Percentiles rank a stretch among this genome's conserved stretches.
Conservation (phyloP, 2,888 invertebrate genomes). For the Eueremaeus valkanovi region DNA sequence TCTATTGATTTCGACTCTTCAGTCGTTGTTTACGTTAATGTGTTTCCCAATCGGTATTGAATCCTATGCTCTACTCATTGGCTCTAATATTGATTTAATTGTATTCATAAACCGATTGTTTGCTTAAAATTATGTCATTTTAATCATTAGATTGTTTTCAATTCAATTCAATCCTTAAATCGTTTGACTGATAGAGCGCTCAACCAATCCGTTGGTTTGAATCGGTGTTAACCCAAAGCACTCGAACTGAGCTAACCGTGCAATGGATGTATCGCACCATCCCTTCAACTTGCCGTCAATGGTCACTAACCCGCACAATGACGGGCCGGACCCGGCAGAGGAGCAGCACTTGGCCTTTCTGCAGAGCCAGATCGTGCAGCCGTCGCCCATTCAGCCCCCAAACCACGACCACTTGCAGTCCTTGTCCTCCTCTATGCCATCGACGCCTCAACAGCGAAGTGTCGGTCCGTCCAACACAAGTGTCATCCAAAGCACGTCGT, state of each 20-base stretch:
- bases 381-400: conserved; percentile 46
- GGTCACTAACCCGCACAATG: background rate
- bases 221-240: background rate
- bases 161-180: no score
- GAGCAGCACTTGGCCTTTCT: conserved; percentile 47
- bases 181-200: no score
- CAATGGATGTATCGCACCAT: conserved; percentile 17
- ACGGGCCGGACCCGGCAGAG: conserved; percentile 39
- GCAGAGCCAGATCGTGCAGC: conserved; percentile 45
- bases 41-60: no score
- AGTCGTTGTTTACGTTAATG: no score
- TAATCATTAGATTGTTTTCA: no score
- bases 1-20: no score
- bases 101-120: no score
- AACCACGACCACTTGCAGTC: conserved; percentile 40
- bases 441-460: conserved; percentile 21
- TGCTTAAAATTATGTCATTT: no score
- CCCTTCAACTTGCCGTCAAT: conserved; percentile 13
- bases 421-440: background rate
- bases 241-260: no score
- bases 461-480: background rate
- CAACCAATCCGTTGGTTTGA: no score
- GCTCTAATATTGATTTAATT: no score
- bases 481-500: conserved; percentile 21
- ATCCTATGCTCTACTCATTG: no score